These are phyloP conservation scores for Catocala fraxini DNA, from an alignment of 2,888 invertebrate species.

Conservation along the genomic window DNA sequence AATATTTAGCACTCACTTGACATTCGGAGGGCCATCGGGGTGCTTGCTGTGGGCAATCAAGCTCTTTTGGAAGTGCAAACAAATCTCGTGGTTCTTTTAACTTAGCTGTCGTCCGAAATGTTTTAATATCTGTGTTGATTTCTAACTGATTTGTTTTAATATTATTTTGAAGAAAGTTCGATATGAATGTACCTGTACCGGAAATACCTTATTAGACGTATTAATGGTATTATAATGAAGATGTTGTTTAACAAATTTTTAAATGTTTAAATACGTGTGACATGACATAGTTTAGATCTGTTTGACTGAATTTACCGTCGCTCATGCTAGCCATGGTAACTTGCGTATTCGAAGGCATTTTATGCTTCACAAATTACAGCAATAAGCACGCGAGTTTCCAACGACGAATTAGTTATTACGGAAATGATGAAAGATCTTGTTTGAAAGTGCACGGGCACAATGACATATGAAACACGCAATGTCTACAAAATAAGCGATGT, in stretches of 20 bases:
- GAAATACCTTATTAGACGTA: constrained; percentile 6
- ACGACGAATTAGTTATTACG: constrained; percentile 24
- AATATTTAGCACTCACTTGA: constrained; percentile 88
- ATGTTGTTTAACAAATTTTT: not conserved
- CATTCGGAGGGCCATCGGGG: constrained; percentile 96
- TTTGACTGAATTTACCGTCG: constrained; percentile 30
- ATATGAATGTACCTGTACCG: constrained; percentile 87
- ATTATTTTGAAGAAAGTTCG: constrained; percentile 88
- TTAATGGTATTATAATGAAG: not conserved
- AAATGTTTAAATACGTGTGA: constrained; percentile 22
- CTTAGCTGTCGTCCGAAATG: constrained; percentile 89
- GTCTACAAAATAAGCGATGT: not conserved
- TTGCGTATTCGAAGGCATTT: constrained; percentile 45
- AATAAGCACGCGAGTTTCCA: constrained; percentile 54
- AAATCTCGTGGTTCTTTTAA: constrained; percentile 91
- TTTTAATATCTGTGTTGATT: constrained; percentile 90
- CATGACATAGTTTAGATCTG: constrained; percentile 50
- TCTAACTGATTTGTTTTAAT: constrained; percentile 91
- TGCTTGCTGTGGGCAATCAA: constrained; percentile 92
- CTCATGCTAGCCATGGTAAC: constrained; percentile 33
- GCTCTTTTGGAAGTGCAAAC: constrained; percentile 90
- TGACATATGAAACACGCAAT: constrained; percentile 26
- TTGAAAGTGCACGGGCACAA: constrained; percentile 10
- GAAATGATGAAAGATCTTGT: constrained; percentile 22
- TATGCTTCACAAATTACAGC: constrained; percentile 52